Conservation (phyloP, 1,140 invertebrate genomes). For the Chelonus insularis region DNA sequence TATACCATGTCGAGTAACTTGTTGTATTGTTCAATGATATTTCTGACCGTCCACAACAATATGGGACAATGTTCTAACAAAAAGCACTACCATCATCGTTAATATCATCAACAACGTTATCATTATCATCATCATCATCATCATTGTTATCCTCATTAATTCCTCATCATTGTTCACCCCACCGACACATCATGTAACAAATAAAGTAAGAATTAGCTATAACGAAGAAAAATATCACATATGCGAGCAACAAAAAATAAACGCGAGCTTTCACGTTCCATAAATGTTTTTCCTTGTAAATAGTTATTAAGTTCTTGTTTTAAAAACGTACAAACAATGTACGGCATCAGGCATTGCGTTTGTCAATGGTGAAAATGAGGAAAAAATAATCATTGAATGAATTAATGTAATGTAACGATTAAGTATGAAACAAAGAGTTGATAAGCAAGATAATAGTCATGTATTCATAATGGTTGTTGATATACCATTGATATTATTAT, state of each 20-base stretch:
- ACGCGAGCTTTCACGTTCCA: conserved; percentile 20
- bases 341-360: background rate
- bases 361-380: too few species aligned
- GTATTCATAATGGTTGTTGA: background rate
- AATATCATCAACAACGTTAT: background rate
- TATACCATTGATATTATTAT: background rate
- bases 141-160: background rate
- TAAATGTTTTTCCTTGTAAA: conserved; percentile 47
- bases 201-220: background rate
- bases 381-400: too few species aligned
- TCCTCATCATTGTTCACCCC: background rate
- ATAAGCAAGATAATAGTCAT: background rate
- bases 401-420: too few species aligned
- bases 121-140: background rate
- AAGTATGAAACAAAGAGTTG: background rate
- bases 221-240: background rate
- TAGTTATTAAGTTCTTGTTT: conserved; percentile 39
- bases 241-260: background rate
- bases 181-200: background rate
- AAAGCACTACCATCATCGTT: background rate
- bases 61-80: too few species aligned
- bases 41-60: conserved; percentile 11
- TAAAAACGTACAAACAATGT: background rate
- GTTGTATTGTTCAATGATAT: conserved; percentile 54
- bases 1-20: conserved; percentile 49